Percentiles rank a stretch among this genome's conserved stretches.
Conservation (phyloP, 1,140 invertebrate species). For the Calycopis cecrops region DNA sequence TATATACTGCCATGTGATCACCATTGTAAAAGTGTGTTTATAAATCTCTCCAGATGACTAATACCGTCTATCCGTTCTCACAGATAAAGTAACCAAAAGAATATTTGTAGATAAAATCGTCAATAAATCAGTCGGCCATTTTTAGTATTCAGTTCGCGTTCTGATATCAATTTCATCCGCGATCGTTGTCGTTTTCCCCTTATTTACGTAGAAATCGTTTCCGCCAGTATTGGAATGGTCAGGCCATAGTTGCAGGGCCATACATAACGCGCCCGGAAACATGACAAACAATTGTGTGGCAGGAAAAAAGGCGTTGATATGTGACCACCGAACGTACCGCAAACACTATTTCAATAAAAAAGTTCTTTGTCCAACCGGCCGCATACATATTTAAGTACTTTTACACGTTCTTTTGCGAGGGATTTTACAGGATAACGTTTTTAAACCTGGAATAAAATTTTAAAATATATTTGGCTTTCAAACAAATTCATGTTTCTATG, state of each 20-base stretch:
- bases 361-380: constrained; percentile 15
- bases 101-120: constrained; percentile 15
- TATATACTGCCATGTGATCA: no score
- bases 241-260: constrained; percentile 17
- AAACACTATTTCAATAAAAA: constrained; percentile 20
- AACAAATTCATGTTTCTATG: no score
- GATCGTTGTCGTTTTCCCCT: constrained; percentile 18
- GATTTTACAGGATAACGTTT: no score
- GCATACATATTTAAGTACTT: constrained; percentile 17
- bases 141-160: constrained; percentile 17
- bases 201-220: constrained; percentile 20
- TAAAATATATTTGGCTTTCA: no score
- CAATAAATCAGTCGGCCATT: constrained; percentile 17
- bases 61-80: neutral
- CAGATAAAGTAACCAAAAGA: constrained; percentile 11
- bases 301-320: constrained; percentile 14
- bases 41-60: neutral
- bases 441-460: no score
- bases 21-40: neutral
- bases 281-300: constrained; percentile 18
- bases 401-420: no score
- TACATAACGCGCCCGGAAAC: constrained; percentile 18
- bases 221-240: constrained; percentile 18
- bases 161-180: constrained; percentile 18
- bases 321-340: constrained; percentile 16